A percentile compares a stretch with the other conserved stretches of the same genome.
These are phyloP conservation scores for Sandelia bainsii DNA, from an alignment of 2,797 vertebrate species.

Conservation along the genomic window DNA sequence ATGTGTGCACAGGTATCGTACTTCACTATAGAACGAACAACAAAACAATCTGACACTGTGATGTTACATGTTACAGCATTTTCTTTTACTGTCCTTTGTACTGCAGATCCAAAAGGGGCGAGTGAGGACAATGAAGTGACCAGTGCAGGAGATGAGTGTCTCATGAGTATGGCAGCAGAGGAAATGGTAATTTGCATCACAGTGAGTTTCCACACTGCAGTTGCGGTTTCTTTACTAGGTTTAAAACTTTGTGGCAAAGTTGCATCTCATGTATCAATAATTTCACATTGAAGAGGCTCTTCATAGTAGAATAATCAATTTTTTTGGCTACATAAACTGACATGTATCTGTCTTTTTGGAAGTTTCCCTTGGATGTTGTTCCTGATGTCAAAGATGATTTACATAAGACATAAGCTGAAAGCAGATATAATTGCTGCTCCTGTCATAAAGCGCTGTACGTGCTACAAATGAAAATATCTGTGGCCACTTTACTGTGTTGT, in stretches of 20 bases:
- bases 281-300: not conserved
- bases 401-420: too few species aligned
- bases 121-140: not conserved
- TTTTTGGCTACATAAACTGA: too few species aligned
- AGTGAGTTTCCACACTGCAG: constrained; percentile 9
- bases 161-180: constrained; percentile 15
- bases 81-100: not conserved
- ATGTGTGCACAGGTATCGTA: constrained; percentile 49
- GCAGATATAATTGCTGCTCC: too few species aligned
- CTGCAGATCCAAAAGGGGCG: constrained; percentile 23
- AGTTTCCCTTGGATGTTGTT: too few species aligned
- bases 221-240: not conserved
- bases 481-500: too few species aligned
- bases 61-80: not conserved
- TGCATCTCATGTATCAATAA: not conserved
- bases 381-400: too few species aligned
- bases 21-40: not conserved
- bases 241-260: not conserved
- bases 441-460: too few species aligned
- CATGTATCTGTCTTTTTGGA: too few species aligned
- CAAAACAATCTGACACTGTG: not conserved
- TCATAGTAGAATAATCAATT: not conserved
- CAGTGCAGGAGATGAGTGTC: not conserved
- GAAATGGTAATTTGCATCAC: constrained; percentile 31
- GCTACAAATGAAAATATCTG: too few species aligned